These are phyloP conservation scores for Orientallactaga sibirica DNA, from an alignment of 2,797 vertebrate genomes.

Conservation along the genomic window DNA sequence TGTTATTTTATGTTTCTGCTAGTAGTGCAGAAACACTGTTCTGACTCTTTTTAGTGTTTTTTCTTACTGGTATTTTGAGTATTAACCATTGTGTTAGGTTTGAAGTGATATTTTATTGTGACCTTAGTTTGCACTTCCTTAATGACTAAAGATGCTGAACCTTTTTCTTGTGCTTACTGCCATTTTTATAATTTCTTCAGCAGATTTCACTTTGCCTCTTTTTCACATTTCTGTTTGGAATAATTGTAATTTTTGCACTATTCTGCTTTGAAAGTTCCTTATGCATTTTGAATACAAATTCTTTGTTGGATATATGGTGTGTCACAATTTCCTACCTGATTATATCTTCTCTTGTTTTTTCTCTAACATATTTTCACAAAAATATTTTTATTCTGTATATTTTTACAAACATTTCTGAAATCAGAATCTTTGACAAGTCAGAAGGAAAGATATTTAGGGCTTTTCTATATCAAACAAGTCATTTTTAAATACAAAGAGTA, in stretches of 20 bases:
- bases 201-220: slow-evolving; percentile 36
- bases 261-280: slow-evolving; percentile 61
- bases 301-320: background rate
- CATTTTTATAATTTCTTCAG: background rate
- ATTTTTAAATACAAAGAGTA: no score
- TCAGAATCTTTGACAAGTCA: background rate
- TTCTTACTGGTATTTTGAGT: background rate
- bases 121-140: slow-evolving; percentile 38
- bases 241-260: background rate
- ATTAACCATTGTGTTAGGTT: background rate
- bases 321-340: background rate
- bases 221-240: slow-evolving; percentile 32
- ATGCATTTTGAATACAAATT: background rate
- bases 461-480: slow-evolving; percentile 27
- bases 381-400: background rate
- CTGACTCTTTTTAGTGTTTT: background rate
- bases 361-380: background rate
- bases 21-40: background rate
- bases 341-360: background rate
- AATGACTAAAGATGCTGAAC: slow-evolving; percentile 15
- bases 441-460: background rate
- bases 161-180: slow-evolving; percentile 50
- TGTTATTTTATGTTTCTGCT: background rate
- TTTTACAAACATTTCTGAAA: background rate
- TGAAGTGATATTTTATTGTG: background rate